Evolutionary conservation across 2,888 invertebrate genomes (phyloP).

Genomic region (Apoderus coryli): DNA sequence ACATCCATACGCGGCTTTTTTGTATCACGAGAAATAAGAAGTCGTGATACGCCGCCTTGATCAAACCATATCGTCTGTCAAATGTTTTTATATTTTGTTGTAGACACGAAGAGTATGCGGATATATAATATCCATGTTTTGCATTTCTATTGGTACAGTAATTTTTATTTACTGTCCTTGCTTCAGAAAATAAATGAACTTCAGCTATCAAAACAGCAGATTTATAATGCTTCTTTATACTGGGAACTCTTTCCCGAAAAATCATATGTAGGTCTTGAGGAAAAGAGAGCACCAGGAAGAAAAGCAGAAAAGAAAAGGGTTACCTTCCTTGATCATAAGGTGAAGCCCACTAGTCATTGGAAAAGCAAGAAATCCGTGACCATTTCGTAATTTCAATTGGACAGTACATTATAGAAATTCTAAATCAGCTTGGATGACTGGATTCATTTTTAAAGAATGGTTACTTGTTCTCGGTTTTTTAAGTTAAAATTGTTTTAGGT

Average conservation of each 20-base stretch:
- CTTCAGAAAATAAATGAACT: constrained; percentile 6
- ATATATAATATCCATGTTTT: too few species aligned
- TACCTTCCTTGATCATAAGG: constrained; percentile 14
- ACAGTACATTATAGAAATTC: constrained; percentile 10
- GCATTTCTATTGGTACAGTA: too few species aligned
- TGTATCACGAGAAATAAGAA: too few species aligned
- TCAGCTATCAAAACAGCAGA: constrained; percentile 10
- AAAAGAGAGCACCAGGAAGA: constrained; percentile 15
- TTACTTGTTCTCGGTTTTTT: constrained; percentile 10
- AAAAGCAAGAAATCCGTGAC: constrained; percentile 11
- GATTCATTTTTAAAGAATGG: constrained; percentile 11
- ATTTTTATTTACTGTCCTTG: too few species aligned
- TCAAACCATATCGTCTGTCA: too few species aligned
- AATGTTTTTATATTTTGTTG: too few species aligned
- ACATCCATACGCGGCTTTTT: too few species aligned
- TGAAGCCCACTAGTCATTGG: constrained; percentile 14
- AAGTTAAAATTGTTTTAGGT: constrained; percentile 7
- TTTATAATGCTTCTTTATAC: constrained; percentile 16
- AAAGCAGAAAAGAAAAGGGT: constrained; percentile 14
- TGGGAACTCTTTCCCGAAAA: constrained; percentile 16
- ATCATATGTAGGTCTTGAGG: constrained; percentile 11
- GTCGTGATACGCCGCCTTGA: too few species aligned
- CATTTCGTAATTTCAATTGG: constrained; percentile 11
- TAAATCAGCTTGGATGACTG: constrained; percentile 14
- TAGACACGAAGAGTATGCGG: too few species aligned